Base-by-base conservation (phyloP, 2,888 invertebrate species). In the Mythimna albipuncta region DNA sequence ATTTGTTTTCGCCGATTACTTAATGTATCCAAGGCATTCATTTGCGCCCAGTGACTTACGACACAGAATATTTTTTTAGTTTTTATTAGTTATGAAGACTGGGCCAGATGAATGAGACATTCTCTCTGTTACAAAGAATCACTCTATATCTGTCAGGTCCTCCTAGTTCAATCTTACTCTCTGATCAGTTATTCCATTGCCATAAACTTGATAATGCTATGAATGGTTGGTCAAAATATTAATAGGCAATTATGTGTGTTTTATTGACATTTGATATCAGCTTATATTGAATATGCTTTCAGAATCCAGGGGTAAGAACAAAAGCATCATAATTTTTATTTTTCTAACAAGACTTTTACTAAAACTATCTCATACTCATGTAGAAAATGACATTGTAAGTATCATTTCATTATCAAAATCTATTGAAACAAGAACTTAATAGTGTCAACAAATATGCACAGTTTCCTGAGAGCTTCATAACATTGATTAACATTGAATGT, bases 401-500 rank as follows among this genome's bases (percentile, higher is more conserved):
- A 38, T 50, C 19, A 47, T 65, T 65, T 41, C 13, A 69, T n/a
- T 63, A 71, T 32, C 9, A 68, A 35, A 47, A 50, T 54, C 57
- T 58, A 38, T 64, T 62, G 32, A 62, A 64, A 54, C n/a, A 44
- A 47, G 63, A 69, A 41, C 6, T 11, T 52, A 52, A 16, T 13
- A n/a, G 9, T 47, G 55, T 72, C 64, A 65, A 58, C 55, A 72
- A 67, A 38, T 54, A 61, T 59, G 54, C 16, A 69, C 41, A 32
- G 35, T 59, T 69, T 71, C 47, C 35, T 44, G 21, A 10, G 35
- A 54, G 26, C 52, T 32, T 50, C 62, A 74, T 13, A 76, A 83
- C 61, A 82, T 38, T 0, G 13, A 26, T 2, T 26, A 76, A 83
- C 61, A 32, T 47, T 63, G 55, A 55, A 76, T 79, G 55, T 82